Base-by-base conservation (phyloP, 2,888 invertebrate genomes). In the Bellardia bayeri region DNA sequence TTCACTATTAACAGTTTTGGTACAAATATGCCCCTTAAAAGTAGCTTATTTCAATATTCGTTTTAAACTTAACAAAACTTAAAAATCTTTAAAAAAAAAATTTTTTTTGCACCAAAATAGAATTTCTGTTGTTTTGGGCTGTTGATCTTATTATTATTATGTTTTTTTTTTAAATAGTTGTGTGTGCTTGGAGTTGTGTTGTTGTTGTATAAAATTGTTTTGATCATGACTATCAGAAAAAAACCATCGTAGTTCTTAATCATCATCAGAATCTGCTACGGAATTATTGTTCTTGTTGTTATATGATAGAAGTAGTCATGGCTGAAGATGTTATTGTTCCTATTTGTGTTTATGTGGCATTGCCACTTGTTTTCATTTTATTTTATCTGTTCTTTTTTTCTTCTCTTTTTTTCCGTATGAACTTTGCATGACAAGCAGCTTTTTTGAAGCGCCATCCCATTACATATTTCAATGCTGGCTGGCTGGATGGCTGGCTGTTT, bases 381-480 rank as follows among this genome's bases (percentile, higher is more conserved):
- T 45, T 9, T 23, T 16, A 42, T 45, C 54, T 68, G 45, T 16
- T 49, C 1, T 74, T 16, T 45, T 30, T 68, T 68, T 8, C 58
- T 58, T 30, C 2, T 9, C 1, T 54, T 45, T 54, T 14, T 61
- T 37, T 40, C 7, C n/a, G 9, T 74, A 66, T 61, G 66, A 84
- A 79, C 72, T 84, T 63, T 71, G 68, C 80, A 75, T 81, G 75
- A 71, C 75, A 81, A 81, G 69, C 76, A 71, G 69, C 54, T 80
- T 81, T 56, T 63, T 23, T 81, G 49, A 37, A 81, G 81, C 85
- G 85, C 81, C 81, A 85, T 42, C 33, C 56, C 54, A 76, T 69
- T 64, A 63, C 23, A 37, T 51, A 69, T 80, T 75, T 74, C 69
- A 76, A 42, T 56, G 78, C 6, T 68, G 45, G 61, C n/a, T 76